These are phyloP conservation scores for Tineola bisselliella DNA, from an alignment of 2,888 invertebrate species.

Conservation along the genomic window DNA sequence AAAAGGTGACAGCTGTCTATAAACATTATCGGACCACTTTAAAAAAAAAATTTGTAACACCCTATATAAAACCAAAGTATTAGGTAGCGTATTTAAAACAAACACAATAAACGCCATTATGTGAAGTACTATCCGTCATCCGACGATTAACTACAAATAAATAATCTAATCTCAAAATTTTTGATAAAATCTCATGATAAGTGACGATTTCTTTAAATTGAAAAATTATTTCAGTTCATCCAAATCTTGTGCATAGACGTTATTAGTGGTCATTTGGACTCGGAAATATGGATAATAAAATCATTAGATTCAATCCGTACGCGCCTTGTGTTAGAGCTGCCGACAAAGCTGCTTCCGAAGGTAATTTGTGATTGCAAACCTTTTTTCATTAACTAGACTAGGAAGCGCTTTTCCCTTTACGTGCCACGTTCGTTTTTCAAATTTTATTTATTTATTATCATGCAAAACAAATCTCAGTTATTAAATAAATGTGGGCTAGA, in stretches of 20 bases:
- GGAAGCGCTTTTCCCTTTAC: too few relatives aligned
- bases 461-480: too few relatives aligned
- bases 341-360: neutral
- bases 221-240: neutral
- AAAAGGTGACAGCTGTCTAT: too few relatives aligned
- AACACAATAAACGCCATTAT: neutral
- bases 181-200: neutral
- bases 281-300: neutral
- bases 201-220: constrained; percentile 3
- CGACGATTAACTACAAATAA: neutral
- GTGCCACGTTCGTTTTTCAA: too few relatives aligned
- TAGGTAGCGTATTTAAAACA: neutral
- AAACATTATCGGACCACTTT: too few relatives aligned
- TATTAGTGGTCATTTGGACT: neutral
- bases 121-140: neutral
- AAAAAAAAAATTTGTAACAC: neutral
- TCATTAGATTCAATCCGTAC: neutral
- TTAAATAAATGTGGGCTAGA: too few relatives aligned
- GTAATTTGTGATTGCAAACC: neutral
- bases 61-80: neutral
- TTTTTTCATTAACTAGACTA: too few relatives aligned
- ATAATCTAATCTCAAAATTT: neutral
- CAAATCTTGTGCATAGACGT: neutral
- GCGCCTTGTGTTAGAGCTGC: neutral
- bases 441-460: too few relatives aligned